Percentiles rank a stretch among this genome's conserved stretches.
These are phyloP conservation scores for Chloroceryle inda DNA, from an alignment of 2,797 vertebrate species.

Conservation along the genomic window DNA sequence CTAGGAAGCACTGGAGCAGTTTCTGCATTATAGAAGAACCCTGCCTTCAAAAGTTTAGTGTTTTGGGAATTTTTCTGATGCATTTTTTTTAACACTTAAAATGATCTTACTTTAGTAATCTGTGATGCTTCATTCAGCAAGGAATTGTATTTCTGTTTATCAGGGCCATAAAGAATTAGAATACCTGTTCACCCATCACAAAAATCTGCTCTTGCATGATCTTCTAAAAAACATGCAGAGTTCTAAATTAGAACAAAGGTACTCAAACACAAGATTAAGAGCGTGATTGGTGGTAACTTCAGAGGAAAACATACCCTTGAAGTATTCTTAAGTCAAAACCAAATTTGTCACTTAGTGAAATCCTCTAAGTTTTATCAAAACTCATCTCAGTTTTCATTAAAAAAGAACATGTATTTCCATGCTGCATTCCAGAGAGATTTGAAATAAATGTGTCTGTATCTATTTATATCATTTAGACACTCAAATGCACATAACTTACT, in stretches of 20 bases:
- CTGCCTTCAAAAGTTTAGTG: background rate
- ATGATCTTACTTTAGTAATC: background rate
- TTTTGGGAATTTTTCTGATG: background rate
- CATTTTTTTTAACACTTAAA: background rate
- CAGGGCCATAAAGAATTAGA: background rate
- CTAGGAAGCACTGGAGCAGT: background rate
- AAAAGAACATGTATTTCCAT: background rate
- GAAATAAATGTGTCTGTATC: constrained; percentile 16
- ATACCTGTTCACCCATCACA: background rate
- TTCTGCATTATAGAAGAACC: background rate
- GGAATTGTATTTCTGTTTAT: background rate
- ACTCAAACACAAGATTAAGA: background rate
- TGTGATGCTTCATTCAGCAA: background rate
- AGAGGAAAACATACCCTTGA: background rate
- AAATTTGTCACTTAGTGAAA: background rate
- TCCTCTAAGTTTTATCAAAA: background rate
- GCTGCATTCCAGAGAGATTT: background rate
- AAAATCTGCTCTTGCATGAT: background rate
- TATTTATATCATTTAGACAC: constrained; percentile 23
- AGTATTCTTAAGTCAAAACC: background rate
- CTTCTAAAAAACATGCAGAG: background rate
- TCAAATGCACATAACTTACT: constrained; percentile 50
- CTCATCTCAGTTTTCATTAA: background rate
- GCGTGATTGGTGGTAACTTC: background rate
- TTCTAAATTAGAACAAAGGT: background rate